These are phyloP conservation scores for Fragum fragum DNA, from an alignment of 2,888 invertebrate genomes.

Conservation along the genomic window DNA sequence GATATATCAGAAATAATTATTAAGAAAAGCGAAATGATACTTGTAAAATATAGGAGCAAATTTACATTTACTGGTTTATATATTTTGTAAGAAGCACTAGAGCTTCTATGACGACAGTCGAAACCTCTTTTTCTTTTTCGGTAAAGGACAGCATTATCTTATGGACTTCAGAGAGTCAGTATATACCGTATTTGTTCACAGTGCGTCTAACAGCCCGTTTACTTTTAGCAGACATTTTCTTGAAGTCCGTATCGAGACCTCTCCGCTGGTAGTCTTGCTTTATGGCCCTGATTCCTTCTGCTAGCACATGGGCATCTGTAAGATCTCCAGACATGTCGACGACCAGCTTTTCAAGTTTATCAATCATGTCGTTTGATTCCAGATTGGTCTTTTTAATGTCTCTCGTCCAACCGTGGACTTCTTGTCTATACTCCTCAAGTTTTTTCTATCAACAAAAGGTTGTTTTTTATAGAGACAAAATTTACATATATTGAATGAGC, in stretches of 20 bases:
- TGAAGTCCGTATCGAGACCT: not conserved
- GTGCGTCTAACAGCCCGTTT: constrained; percentile 2
- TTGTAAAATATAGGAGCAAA: no score
- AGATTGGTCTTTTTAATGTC: not conserved
- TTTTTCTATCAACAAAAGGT: not conserved
- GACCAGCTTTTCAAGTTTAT: not conserved
- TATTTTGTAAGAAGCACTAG: no score
- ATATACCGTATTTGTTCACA: not conserved
- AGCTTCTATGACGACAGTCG: no score
- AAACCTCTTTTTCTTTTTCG: no score
- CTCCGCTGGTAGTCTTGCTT: not conserved
- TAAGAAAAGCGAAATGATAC: no score
- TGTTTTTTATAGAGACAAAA: no score
- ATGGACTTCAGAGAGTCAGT: no score
- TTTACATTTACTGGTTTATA: no score
- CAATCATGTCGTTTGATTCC: not conserved
- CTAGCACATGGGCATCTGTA: not conserved
- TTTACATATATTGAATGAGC: no score
- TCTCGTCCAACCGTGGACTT: not conserved
- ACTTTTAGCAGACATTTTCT: not conserved
- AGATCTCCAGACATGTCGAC: not conserved
- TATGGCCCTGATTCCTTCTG: not conserved
- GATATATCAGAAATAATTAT: no score
- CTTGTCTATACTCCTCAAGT: not conserved
- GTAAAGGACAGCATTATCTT: no score